These are phyloP conservation scores for Onychostruthus taczanowskii DNA, from an alignment of 2,113 vertebrate genomes.

Conservation along the genomic window DNA sequence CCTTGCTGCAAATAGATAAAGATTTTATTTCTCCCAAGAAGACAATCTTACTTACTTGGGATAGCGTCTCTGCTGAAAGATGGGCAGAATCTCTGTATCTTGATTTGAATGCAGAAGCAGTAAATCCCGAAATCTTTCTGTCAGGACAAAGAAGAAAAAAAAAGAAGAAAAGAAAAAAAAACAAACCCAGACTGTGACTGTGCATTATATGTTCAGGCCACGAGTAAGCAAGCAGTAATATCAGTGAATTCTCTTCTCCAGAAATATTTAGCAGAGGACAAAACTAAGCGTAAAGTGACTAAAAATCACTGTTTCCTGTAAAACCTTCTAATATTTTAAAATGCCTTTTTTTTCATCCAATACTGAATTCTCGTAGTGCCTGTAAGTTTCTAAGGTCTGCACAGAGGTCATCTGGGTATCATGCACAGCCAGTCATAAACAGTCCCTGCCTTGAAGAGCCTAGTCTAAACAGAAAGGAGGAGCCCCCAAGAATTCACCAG, in stretches of 20 bases:
- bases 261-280: neutral
- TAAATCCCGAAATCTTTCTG: constrained; percentile 89
- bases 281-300: neutral
- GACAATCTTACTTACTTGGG: constrained; percentile 84
- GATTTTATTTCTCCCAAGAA: constrained; percentile 12
- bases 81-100: constrained; percentile 86
- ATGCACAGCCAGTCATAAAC: neutral
- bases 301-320: neutral
- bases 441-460: neutral
- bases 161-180: neutral
- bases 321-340: neutral
- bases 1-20: neutral
- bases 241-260: neutral
- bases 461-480: neutral
- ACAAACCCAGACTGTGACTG: constrained; percentile 43
- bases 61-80: constrained; percentile 87
- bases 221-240: neutral
- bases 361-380: neutral
- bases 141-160: constrained; percentile 21
- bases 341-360: neutral
- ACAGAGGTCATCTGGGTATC: neutral
- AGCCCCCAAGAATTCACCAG: neutral
- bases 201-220: neutral
- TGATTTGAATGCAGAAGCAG: constrained; percentile 78
- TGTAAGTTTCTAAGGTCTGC: neutral